phyloP scores from a whole-genome alignment of 2,797 vertebrate genomes.

The Balearica regulorum region DNA sequence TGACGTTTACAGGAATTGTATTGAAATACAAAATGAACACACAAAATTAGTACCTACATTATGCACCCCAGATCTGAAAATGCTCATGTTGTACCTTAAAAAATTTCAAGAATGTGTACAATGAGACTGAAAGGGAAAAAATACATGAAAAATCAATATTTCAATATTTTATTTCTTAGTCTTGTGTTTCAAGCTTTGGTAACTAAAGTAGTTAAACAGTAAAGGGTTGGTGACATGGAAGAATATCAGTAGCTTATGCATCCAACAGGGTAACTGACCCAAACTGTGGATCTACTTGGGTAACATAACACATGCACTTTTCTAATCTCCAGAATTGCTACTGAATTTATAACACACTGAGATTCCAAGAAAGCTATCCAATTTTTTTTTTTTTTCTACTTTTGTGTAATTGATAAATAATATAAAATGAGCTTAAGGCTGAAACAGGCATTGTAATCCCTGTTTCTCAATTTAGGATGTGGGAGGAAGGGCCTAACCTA shows the following conservation, averaged over 20 bases:
- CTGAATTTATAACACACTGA: background rate
- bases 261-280: background rate
- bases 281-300: accelerated
- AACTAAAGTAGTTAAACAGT: background rate
- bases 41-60: accelerated
- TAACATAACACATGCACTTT: background rate
- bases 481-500: background rate
- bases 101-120: background rate
- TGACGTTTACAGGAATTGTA: background rate
- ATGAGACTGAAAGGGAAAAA: background rate
- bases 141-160: background rate
- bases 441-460: background rate
- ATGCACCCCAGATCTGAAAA: background rate
- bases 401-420: background rate
- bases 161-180: background rate
- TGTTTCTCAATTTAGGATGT: background rate
- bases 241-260: background rate
- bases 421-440: background rate
- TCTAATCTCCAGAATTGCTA: background rate
- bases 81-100: accelerated
- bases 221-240: background rate
- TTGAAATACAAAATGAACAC: background rate
- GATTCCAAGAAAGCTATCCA: background rate
- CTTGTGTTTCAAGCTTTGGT: background rate
- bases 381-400: background rate